These are phyloP conservation scores for Drepana falcataria DNA, from an alignment of 2,888 invertebrate species.

Conservation along the genomic window DNA sequence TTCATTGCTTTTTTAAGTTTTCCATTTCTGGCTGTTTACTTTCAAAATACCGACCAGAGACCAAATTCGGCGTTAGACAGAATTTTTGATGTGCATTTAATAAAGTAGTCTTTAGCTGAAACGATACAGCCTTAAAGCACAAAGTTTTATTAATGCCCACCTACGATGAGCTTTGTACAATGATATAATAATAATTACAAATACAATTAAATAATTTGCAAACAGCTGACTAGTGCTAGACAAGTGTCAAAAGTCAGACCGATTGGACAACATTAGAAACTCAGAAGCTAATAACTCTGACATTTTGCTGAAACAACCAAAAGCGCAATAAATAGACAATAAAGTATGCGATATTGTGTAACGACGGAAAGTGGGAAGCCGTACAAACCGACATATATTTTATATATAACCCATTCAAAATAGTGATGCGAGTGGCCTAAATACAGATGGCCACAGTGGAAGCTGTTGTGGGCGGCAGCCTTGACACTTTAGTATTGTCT, in stretches of 20 bases:
- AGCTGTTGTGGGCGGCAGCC: slow-evolving; percentile 30
- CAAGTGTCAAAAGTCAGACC: too few relatives aligned
- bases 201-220: too few relatives aligned
- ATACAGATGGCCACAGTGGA: slow-evolving; percentile 24
- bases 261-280: too few relatives aligned
- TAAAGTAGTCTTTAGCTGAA: too few relatives aligned
- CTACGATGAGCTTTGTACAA: too few relatives aligned
- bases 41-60: slow-evolving; percentile 49
- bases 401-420: slow-evolving; percentile 56
- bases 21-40: slow-evolving; percentile 48
- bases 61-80: slow-evolving; percentile 12
- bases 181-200: too few relatives aligned
- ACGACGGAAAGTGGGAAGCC: slow-evolving; percentile 44
- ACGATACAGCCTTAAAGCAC: too few relatives aligned
- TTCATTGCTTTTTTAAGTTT: slow-evolving; percentile 34
- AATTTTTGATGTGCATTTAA: too few relatives aligned
- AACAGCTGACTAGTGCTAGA: too few relatives aligned
- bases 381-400: slow-evolving; percentile 26
- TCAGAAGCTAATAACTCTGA: too few relatives aligned
- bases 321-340: slow-evolving; percentile 1
- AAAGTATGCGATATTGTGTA: slow-evolving; percentile 29
- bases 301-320: background rate
- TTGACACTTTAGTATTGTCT: slow-evolving; percentile 33
- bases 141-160: too few relatives aligned
- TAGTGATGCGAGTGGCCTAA: slow-evolving; percentile 36